These are phyloP conservation scores for Synanthedon tipuliformis DNA, from an alignment of 2,888 invertebrate species.

Conservation along the genomic window DNA sequence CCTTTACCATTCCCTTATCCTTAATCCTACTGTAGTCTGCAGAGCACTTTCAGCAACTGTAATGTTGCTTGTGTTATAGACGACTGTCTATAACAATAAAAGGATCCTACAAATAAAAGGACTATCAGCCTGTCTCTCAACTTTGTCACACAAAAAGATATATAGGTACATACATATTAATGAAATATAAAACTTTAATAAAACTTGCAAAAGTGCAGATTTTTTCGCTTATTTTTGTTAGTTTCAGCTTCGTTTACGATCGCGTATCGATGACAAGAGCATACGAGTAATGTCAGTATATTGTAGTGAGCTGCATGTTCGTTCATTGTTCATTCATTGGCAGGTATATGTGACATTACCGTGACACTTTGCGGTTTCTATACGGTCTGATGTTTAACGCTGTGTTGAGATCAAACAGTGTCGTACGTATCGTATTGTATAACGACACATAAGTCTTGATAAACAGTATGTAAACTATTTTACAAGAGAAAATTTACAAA, in stretches of 20 bases:
- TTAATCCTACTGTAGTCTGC: too few relatives aligned
- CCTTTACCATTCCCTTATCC: too few relatives aligned
- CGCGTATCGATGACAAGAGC: slow-evolving; percentile 4
- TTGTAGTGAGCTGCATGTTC: neutral
- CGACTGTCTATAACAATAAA: too few relatives aligned
- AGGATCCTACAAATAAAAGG: too few relatives aligned
- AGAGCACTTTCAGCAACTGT: too few relatives aligned
- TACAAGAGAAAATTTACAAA: too few relatives aligned
- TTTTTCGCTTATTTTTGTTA: neutral
- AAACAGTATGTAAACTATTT: neutral
- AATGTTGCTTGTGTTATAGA: too few relatives aligned
- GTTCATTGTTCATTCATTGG: slow-evolving; percentile 5
- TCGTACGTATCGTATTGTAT: neutral
- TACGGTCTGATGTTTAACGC: neutral
- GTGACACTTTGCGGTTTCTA: slow-evolving; percentile 3
- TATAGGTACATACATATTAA: too few relatives aligned
- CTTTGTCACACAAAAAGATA: too few relatives aligned
- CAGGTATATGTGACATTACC: neutral
- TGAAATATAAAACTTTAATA: too few relatives aligned
- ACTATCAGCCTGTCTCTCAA: too few relatives aligned
- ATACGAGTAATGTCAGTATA: slow-evolving; percentile 2
- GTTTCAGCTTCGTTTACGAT: neutral
- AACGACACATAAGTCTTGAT: neutral
- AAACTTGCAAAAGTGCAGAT: too few relatives aligned
- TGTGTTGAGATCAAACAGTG: neutral